Conservation (phyloP, 2,113 vertebrate species). For the Oxyura jamaicensis region DNA sequence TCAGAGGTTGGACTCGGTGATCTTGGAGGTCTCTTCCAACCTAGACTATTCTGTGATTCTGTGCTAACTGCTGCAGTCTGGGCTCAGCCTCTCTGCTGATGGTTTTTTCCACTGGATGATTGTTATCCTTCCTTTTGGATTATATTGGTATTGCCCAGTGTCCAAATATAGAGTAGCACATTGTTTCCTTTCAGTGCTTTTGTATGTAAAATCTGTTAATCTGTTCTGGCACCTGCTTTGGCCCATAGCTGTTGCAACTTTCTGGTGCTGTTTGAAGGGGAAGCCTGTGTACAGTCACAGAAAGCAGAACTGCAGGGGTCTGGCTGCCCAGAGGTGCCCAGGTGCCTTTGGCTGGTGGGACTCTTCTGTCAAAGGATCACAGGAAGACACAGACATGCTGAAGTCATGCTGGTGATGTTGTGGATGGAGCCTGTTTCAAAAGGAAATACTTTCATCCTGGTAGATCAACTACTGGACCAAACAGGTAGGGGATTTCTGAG, state of each 20-base stretch:
- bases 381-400: accelerated
- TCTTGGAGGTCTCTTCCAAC: too few relatives aligned
- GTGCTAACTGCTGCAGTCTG: background rate
- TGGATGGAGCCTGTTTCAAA: background rate
- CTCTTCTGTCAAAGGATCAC: background rate
- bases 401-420: background rate
- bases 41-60: too few relatives aligned
- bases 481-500: background rate
- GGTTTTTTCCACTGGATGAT: background rate
- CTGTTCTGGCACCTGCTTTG: background rate
- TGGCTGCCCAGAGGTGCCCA: background rate
- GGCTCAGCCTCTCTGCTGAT: background rate
- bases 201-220: background rate
- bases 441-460: background rate
- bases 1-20: too few relatives aligned
- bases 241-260: background rate
- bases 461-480: background rate
- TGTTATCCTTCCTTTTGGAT: background rate
- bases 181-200: conserved; percentile 6
- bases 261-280: background rate
- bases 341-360: background rate
- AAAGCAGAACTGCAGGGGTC: background rate
- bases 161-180: background rate
- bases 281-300: background rate
- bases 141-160: background rate